Conservation (phyloP, 2,797 vertebrate species). For the Thalassophryne amazonica region DNA sequence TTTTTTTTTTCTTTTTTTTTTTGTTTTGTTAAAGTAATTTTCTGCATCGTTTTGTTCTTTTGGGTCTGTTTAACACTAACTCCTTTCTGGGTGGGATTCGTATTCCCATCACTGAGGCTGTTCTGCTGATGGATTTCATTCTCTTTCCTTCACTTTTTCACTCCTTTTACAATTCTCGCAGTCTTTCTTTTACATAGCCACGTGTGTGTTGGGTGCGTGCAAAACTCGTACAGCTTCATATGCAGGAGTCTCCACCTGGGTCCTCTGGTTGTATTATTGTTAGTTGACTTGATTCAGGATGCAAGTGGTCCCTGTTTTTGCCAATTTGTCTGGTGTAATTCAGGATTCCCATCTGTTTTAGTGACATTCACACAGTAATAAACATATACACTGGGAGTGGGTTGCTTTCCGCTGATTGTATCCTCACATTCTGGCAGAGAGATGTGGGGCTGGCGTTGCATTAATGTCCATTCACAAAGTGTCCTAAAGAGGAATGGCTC, state of each 20-base stretch:
- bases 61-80: conserved; percentile 11
- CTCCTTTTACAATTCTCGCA: neutral
- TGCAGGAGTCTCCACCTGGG: conserved; percentile 47
- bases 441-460: conserved; percentile 17
- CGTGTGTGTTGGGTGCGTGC: no score
- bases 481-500: conserved; percentile 22
- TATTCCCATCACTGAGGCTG: conserved; percentile 20
- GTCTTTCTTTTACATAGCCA: conserved; percentile 2
- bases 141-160: neutral
- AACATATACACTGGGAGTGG: conserved; percentile 36
- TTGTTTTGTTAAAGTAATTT: conserved; percentile 30
- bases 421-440: conserved; percentile 31
- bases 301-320: conserved; percentile 21
- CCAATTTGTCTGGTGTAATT: conserved; percentile 19
- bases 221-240: no score
- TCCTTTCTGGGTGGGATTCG: conserved; percentile 13
- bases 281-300: conserved; percentile 31
- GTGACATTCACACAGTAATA: conserved; percentile 32
- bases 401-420: conserved; percentile 56
- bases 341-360: conserved; percentile 18
- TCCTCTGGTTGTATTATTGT: conserved; percentile 31
- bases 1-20: conserved; percentile 1
- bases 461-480: conserved; percentile 57
- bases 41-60: conserved; percentile 37
- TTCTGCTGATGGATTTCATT: conserved; percentile 12